Conservation (phyloP, 2,797 vertebrate genomes). For the Moxostoma hubbsi region DNA sequence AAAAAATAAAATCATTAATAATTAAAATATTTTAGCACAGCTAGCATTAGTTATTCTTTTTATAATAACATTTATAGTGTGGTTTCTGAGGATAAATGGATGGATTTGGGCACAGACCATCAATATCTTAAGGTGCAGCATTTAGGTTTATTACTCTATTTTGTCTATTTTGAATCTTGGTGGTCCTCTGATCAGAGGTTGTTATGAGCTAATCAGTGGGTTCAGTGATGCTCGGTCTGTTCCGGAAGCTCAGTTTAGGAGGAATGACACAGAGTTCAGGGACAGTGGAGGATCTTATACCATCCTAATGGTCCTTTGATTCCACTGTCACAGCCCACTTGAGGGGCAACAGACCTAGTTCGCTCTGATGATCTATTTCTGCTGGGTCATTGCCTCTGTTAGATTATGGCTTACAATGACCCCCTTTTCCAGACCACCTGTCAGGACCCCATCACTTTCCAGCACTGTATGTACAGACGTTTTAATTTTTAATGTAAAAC, state of each 20-base stretch:
- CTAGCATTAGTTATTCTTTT: too few species aligned
- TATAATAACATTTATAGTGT: not conserved
- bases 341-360: slow-evolving; percentile 48
- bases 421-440: too few species aligned
- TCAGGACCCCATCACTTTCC: slow-evolving; percentile 33
- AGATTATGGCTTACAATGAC: slow-evolving; percentile 35
- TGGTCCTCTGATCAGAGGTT: slow-evolving; percentile 24
- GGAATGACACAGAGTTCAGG: slow-evolving; percentile 34
- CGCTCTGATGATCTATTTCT: slow-evolving; percentile 49
- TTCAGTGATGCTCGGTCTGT: slow-evolving; percentile 16
- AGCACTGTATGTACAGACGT: slow-evolving; percentile 12
- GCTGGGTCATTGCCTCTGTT: slow-evolving; percentile 50
- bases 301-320: slow-evolving; percentile 46
- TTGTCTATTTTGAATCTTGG: slow-evolving; percentile 1
- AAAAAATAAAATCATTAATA: too few species aligned
- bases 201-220: slow-evolving; percentile 45
- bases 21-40: too few species aligned
- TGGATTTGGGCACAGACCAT: not conserved
- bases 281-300: slow-evolving; percentile 43
- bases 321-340: slow-evolving; percentile 48
- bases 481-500: not conserved
- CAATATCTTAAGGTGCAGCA: not conserved
- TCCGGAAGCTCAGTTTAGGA: slow-evolving; percentile 32
- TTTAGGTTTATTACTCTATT: slow-evolving; percentile 37
- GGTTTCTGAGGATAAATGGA: not conserved